Percentiles rank a stretch among this genome's conserved stretches.
Evolutionary conservation across 2,888 invertebrate genomes (phyloP).

Genomic region (Callyntrura guangdongensis): DNA sequence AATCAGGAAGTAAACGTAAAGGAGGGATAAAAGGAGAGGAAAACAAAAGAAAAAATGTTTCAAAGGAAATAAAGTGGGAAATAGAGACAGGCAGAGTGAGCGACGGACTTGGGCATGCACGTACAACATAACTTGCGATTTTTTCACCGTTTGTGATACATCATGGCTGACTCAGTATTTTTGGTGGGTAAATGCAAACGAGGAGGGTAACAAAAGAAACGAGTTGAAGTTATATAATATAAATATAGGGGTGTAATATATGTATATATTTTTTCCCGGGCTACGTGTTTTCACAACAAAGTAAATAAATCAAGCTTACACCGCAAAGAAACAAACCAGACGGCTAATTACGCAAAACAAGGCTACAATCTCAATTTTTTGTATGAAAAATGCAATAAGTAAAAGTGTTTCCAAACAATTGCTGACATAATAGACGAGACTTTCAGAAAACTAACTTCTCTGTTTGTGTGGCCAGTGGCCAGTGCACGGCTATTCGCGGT

Average conservation of each 20-base stretch:
- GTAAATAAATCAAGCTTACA: constrained; percentile 9
- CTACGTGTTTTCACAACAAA: neutral
- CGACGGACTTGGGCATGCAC: neutral
- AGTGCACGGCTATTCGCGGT: neutral
- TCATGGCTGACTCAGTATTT: neutral
- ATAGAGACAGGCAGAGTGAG: neutral
- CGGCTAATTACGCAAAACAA: neutral
- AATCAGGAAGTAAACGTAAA: constrained; percentile 62
- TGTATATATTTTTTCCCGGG: neutral
- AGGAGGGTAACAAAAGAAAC: neutral
- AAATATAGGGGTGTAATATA: neutral
- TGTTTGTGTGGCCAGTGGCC: neutral
- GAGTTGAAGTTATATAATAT: neutral
- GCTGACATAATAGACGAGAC: neutral
- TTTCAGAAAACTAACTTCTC: neutral
- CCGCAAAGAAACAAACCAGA: neutral
- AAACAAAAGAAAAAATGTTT: constrained; percentile 34
- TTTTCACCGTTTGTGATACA: neutral
- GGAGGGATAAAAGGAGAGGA: constrained; percentile 43
- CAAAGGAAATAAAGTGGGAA: constrained; percentile 1
- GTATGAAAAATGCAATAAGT: neutral
- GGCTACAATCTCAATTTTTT: neutral
- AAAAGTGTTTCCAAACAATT: neutral
- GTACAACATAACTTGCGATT: neutral
- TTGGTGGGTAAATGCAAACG: neutral